phyloP scores from a whole-genome alignment of 2,888 invertebrate genomes.

The Rhagium mordax region DNA sequence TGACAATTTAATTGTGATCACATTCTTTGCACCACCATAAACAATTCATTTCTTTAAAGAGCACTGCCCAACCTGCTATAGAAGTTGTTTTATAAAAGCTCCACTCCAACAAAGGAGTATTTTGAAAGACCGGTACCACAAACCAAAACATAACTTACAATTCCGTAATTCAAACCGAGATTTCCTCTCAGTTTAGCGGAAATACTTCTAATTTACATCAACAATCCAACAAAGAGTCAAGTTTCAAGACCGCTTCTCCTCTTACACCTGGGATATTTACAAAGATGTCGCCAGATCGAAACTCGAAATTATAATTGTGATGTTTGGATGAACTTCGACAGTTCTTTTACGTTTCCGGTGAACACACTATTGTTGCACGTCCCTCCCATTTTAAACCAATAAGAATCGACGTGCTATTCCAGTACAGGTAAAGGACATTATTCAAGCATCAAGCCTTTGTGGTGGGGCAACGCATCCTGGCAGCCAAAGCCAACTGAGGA shows the following conservation, averaged over 20 bases:
- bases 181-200: constrained; percentile 46
- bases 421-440: constrained; percentile 56
- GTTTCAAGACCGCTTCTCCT: constrained; percentile 47
- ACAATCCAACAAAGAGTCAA: constrained; percentile 57
- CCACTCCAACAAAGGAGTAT: not conserved
- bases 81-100: not conserved
- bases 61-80: not conserved
- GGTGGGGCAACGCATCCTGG: constrained; percentile 50
- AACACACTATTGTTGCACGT: constrained; percentile 50
- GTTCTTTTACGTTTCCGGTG: constrained; percentile 54
- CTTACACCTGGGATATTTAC: constrained; percentile 54
- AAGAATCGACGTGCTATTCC: constrained; percentile 51
- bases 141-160: constrained; percentile 11
- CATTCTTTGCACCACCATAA: not conserved
- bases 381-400: constrained; percentile 55
- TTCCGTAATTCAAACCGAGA: constrained; percentile 36
- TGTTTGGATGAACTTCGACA: constrained; percentile 53
- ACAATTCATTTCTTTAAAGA: too few relatives aligned
- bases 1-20: not conserved
- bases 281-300: constrained; percentile 43
- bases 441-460: constrained; percentile 42
- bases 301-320: constrained; percentile 50
- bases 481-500: constrained; percentile 42
- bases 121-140: not conserved
- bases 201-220: constrained; percentile 60